Base-by-base conservation (phyloP, 2,888 invertebrate species). In the Micoletzkya japonica region DNA sequence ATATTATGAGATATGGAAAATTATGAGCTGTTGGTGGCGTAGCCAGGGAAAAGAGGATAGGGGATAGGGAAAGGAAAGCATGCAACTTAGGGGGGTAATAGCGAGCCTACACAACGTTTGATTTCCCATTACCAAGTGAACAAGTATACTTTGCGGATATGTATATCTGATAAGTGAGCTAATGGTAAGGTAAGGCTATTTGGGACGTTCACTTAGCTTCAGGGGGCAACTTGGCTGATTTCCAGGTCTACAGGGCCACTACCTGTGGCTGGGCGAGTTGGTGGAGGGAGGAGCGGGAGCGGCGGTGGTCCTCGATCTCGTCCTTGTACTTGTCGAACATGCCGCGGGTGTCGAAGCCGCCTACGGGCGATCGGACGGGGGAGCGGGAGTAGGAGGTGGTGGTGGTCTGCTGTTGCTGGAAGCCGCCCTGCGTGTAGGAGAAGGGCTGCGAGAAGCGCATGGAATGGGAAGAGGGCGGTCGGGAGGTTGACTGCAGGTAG, bases 251-350 rank as follows among this genome's bases (percentile, higher is more conserved):
- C 57, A 79, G 73, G 37, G 78, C 79, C 72, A 80, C 79, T 78
- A 80, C 79, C 79, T 80, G 78, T 61, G 67, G 75, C 2, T 64
- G 37, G 6, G 70, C 78, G 28, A 76, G 52, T 36, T 85, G 83
- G 68, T 84, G 83, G 32, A 85, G 78, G 0, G 82, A 83, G 1
- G 77, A 74, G 6, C 86, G 77, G 14, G 79, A 80, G 26, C 83
- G 72, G 7, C 85, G 73, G 60, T 86, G 61, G 58, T 86, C 85
- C 60, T 83, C 84, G 58, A 85, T 84, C 67, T 86, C 85, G 52
- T 80, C 80, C 56, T 78, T 79, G 73, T 85, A 86, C 60, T 77
- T 76, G 73, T 85, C 85, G 70, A 85, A 86, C 82, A 85, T 83
- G 56, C 84, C 84, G 26, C 78, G 64, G 28, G 84, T 70, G 56